Percentiles rank a stretch among this genome's conserved stretches.
Conservation (phyloP, 2,888 invertebrate species). For the Agonopterix arenella region DNA sequence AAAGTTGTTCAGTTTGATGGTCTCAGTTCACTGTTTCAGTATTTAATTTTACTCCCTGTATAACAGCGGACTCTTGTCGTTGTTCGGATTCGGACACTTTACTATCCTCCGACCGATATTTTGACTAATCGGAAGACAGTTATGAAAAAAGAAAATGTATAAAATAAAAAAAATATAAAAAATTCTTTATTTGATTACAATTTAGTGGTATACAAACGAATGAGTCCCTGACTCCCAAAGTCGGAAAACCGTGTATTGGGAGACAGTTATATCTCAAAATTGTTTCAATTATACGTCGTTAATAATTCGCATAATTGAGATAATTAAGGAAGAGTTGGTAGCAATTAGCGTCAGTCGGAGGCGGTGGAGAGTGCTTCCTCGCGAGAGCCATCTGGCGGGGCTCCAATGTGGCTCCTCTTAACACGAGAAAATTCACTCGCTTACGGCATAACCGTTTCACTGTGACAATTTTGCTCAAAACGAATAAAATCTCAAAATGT, state of each 20-base stretch:
- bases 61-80: too few relatives aligned
- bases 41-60: too few relatives aligned
- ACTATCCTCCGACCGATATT: too few relatives aligned
- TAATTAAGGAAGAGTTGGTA: slow-evolving; percentile 67
- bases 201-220: too few relatives aligned
- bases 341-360: slow-evolving; percentile 66
- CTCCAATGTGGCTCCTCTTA: slow-evolving; percentile 61
- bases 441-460: slow-evolving; percentile 37
- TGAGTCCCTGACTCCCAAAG: too few relatives aligned
- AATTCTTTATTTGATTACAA: too few relatives aligned
- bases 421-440: slow-evolving; percentile 38
- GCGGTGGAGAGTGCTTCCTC: slow-evolving; percentile 50
- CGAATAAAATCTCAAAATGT: slow-evolving; percentile 26
- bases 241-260: too few relatives aligned
- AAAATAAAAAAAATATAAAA: too few relatives aligned
- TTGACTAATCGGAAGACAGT: not conserved
- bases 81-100: too few relatives aligned
- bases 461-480: slow-evolving; percentile 30
- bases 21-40: too few relatives aligned
- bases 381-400: slow-evolving; percentile 64
- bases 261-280: not conserved
- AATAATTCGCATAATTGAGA: slow-evolving; percentile 40
- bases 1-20: too few relatives aligned
- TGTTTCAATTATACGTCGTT: slow-evolving; percentile 27
- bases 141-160: too few relatives aligned